Conservation (phyloP, 2,113 vertebrate genomes). For the Lepisosteus osseus region DNA sequence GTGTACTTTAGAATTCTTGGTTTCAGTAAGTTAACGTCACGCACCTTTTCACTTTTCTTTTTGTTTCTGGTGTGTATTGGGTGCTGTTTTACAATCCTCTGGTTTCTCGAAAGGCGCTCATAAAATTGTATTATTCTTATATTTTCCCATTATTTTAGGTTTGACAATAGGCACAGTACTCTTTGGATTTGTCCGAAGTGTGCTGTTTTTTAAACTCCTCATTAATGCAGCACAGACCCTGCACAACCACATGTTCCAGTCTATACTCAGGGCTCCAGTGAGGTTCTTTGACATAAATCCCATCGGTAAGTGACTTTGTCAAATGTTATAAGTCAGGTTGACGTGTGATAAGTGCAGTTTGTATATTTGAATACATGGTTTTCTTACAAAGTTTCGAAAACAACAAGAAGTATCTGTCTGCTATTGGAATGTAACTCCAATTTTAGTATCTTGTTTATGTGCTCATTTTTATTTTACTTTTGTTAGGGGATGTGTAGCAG, state of each 20-base stretch:
- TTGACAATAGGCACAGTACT: slow-evolving; percentile 72
- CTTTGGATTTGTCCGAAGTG: slow-evolving; percentile 73
- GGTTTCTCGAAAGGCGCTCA: too few relatives aligned
- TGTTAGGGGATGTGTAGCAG: too few relatives aligned
- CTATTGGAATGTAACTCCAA: background rate
- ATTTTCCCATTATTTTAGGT: slow-evolving; percentile 59
- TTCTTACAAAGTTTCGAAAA: background rate
- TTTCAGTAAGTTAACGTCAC: too few relatives aligned
- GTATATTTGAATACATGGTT: background rate
- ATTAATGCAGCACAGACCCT: slow-evolving; percentile 75
- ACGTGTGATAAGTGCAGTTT: background rate
- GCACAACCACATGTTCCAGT: slow-evolving; percentile 86
- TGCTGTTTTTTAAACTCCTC: slow-evolving; percentile 76
- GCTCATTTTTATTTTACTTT: background rate
- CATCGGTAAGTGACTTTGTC: slow-evolving; percentile 70
- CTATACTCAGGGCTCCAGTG: slow-evolving; percentile 78
- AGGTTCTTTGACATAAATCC: slow-evolving; percentile 93
- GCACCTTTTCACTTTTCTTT: too few relatives aligned
- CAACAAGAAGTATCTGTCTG: background rate
- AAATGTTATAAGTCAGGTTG: background rate
- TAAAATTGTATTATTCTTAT: too few relatives aligned
- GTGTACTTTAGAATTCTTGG: too few relatives aligned
- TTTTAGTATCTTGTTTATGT: background rate
- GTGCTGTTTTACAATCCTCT: too few relatives aligned
- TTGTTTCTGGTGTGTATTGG: too few relatives aligned